These are phyloP conservation scores for Peromyscus californicus DNA, from an alignment of 2,113 vertebrate genomes.

Conservation along the genomic window DNA sequence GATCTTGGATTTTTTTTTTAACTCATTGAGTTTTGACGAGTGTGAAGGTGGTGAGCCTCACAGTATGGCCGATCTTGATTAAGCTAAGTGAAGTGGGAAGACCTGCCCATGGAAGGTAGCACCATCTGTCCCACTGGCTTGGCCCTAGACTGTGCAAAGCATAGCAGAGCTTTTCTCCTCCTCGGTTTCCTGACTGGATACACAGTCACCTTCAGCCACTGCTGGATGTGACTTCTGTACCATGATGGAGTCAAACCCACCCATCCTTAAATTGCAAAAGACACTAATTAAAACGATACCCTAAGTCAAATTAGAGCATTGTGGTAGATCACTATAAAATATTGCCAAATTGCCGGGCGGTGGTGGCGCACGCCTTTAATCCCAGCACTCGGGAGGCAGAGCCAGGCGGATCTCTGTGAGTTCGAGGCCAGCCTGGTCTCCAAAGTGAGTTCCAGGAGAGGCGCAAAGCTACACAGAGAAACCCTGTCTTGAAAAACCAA, in stretches of 20 bases:
- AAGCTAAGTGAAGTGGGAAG: not conserved
- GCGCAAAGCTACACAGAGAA: too few relatives aligned
- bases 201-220: not conserved
- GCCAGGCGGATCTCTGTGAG: too few relatives aligned
- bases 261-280: not conserved
- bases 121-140: not conserved
- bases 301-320: not conserved
- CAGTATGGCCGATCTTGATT: not conserved
- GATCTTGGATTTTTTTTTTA: slow-evolving; percentile 9
- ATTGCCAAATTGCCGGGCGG: not conserved
- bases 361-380: too few relatives aligned
- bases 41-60: not conserved
- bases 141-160: not conserved
- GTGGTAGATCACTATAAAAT: slow-evolving; percentile 1
- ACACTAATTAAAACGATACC: not conserved
- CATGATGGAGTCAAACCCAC: not conserved
- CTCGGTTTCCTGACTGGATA: too few relatives aligned
- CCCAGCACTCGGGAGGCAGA: too few relatives aligned
- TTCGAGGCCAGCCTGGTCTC: too few relatives aligned
- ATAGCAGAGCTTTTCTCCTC: too few relatives aligned
- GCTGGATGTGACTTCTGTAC: not conserved
- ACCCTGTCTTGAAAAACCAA: too few relatives aligned
- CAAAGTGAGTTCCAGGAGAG: too few relatives aligned
- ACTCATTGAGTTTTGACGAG: slow-evolving; percentile 30
- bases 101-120: not conserved